Conservation (phyloP, 1,140 invertebrate genomes). For the Ruditapes philippinarum region DNA sequence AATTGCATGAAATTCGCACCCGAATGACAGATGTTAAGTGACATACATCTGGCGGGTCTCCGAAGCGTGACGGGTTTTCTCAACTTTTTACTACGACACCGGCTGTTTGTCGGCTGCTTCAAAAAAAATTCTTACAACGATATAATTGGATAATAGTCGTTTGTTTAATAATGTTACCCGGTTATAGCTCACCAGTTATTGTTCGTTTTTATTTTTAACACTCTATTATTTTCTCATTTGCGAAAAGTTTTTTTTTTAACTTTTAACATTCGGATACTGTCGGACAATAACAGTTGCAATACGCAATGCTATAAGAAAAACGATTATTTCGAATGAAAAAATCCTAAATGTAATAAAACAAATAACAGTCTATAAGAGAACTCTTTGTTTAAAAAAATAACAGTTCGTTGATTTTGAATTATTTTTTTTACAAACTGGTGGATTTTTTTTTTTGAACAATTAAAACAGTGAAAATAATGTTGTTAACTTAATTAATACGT, state of each 20-base stretch:
- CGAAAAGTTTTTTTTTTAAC: neutral
- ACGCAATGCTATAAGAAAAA: neutral
- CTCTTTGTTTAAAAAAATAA: no score
- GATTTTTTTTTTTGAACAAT: no score
- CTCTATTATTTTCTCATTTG: slow-evolving; percentile 23
- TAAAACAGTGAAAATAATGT: no score
- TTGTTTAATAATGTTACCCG: slow-evolving; percentile 10
- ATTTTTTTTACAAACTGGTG: no score
- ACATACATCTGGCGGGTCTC: slow-evolving; percentile 24
- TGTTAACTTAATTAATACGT: no score
- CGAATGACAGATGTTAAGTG: slow-evolving; percentile 45
- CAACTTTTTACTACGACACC: slow-evolving; percentile 21
- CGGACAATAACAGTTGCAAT: neutral
- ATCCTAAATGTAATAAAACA: no score
- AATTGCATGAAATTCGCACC: slow-evolving; percentile 46
- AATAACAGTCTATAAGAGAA: no score
- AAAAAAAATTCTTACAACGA: slow-evolving; percentile 13
- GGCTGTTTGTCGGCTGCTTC: slow-evolving; percentile 14
- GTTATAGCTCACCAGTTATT: neutral
- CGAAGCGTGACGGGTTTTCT: slow-evolving; percentile 8
- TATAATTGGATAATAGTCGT: slow-evolving; percentile 10
- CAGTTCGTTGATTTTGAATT: no score
- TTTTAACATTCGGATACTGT: neutral
- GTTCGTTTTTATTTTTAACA: neutral
- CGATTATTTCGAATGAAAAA: neutral